phyloP scores from a whole-genome alignment of 2,888 invertebrate genomes.

The Crioceris asparagi region DNA sequence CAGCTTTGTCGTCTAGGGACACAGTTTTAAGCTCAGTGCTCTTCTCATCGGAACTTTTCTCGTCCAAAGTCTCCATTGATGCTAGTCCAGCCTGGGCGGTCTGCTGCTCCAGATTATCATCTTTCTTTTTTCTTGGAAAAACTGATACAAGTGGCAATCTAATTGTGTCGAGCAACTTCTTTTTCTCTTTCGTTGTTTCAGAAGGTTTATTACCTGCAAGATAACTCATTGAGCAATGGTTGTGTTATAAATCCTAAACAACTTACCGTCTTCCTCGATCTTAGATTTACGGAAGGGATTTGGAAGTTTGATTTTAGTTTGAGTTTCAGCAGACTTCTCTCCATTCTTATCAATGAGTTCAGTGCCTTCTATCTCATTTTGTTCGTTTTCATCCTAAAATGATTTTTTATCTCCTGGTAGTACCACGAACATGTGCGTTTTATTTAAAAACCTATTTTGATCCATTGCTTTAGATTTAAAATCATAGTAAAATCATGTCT shows the following conservation, averaged over 20 bases:
- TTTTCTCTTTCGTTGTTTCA: constrained; percentile 37
- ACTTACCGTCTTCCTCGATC: constrained; percentile 21
- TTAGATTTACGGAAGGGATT: constrained; percentile 48
- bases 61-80: constrained; percentile 73
- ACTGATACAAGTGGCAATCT: constrained; percentile 50
- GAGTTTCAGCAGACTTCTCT: constrained; percentile 28
- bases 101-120: constrained; percentile 33
- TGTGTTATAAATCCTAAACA: constrained; percentile 1
- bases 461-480: too few species aligned
- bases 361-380: constrained; percentile 37
- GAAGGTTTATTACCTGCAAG: constrained; percentile 25
- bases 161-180: constrained; percentile 47
- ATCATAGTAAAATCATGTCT: too few species aligned
- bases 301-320: constrained; percentile 39
- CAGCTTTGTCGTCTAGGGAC: constrained; percentile 52
- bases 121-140: constrained; percentile 40
- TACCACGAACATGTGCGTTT: too few species aligned
- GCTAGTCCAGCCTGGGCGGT: constrained; percentile 57
- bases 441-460: too few species aligned
- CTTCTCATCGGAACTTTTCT: constrained; percentile 53
- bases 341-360: constrained; percentile 32
- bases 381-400: constrained; percentile 37
- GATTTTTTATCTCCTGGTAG: neutral
- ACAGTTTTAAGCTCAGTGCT: constrained; percentile 61
- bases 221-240: neutral